Conservation (phyloP, 53 echinoderm and acorn worm genomes). For the Hippasteria phrygiana region DNA sequence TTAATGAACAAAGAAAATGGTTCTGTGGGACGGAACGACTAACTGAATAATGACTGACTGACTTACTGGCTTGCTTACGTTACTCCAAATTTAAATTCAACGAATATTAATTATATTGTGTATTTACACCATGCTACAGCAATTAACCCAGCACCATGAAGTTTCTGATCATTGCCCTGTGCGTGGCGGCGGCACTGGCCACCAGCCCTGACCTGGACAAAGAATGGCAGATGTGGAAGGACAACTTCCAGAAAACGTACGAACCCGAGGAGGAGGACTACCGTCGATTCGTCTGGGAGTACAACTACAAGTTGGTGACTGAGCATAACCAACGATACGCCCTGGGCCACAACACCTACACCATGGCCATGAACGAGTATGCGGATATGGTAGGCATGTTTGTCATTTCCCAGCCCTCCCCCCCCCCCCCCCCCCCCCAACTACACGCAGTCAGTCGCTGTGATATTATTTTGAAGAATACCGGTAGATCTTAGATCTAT, state of each 20-base stretch:
- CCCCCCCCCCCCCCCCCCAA: no score
- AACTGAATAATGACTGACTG: no score
- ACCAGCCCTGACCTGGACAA: conserved; percentile 54
- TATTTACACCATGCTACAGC: no score
- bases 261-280: conserved; percentile 60
- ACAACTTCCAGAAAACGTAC: conserved; percentile 48
- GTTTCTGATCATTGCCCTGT: conserved; percentile 48
- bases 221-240: conserved; percentile 73
- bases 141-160: conserved; percentile 55
- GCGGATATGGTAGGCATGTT: conserved; percentile 81
- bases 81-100: no score
- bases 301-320: conserved; percentile 59
- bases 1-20: no score
- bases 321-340: conserved; percentile 74
- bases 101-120: no score
- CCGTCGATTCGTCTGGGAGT: conserved; percentile 77
- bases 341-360: conserved; percentile 66
- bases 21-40: no score
- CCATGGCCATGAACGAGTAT: conserved; percentile 72
- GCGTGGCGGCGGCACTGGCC: conserved; percentile 52
- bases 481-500: no score
- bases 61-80: no score
- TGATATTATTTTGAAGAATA: no score
- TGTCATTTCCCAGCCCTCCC: no score
- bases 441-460: no score